Evolutionary conservation across 2,888 invertebrate species (phyloP), one percentile per base, ranked within the genome.

Genomic region (Philopedon plagiatum): DNA sequence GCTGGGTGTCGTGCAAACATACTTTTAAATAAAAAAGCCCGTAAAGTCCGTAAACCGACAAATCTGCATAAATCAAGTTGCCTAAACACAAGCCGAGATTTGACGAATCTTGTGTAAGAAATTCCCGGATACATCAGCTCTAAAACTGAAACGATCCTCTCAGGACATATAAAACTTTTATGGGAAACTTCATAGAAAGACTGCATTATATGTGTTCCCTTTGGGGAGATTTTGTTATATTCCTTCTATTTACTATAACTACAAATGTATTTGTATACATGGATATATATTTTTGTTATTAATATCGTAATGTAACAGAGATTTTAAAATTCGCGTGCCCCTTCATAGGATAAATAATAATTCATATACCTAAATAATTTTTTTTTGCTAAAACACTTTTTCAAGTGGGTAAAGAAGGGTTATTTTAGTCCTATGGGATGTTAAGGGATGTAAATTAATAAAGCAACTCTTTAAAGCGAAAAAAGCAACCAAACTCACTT

Each of bases 141-240:
- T 71, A 71, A 71, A 71, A 65, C 51, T 66, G 23, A 60, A 71
- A 71, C 46, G 51, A 60, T 71, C 51, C 66, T 49, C 66, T 41
- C 61, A 61, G 71, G 66, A 46, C 37, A 56, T 32, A 71, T 71
- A 71, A 65, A 71, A 71, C 13, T 49, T 71, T 65, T 71, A 71
- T 66, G 56, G 61, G 71, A 26, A 56, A 66, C 66, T 71, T 57
- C 51, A 54, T 63, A 66, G 71, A 65, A 57, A 65, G 54, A 56
- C 71, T 71, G 60, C 65, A 66, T 71, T 71, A 71, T 56, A 63
- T 63, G 41, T 54, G 51, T 54, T 61, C 51, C 61, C 61, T 61
- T 61, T 68, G 54, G 60, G 51, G 26, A 41, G 18, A 61, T 61
- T 41, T 61, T 51, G 37, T 64, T 18, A 13, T 51, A 56, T 64